Evolutionary conservation across 1,140 invertebrate genomes (phyloP), one percentile per base, ranked within the genome.

Genomic region (Trachelipus rathkii): DNA sequence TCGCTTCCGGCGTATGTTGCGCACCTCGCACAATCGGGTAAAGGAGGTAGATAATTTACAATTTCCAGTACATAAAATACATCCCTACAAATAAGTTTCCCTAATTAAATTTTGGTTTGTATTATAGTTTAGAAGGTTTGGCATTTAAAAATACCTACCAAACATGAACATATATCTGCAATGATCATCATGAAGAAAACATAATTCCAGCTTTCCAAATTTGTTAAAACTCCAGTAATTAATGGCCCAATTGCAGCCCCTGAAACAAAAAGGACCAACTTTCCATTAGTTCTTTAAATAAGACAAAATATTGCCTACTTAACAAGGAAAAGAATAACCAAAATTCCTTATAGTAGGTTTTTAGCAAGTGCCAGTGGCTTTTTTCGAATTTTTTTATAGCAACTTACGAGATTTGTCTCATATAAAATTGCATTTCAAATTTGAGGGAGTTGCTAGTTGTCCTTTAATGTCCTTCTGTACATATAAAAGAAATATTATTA

Each of bases 171-270:
- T 60, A 60, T 60, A 8, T 60, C 50, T 2, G 50, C 50, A 13
- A 60, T 19, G 19, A 81, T 81, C 21, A 81, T 72, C 79, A 81
- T 81, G 44, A 74, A 43, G 33, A 81, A 81, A 10, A 81, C 79
- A 70, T 81, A 71, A 44, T 69, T 24, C 79, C 79, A 81, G 66
- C 72, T 74, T 19, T 15, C 23, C 15, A 24, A 10, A 44, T 44
- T 69, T 24, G 79, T 76, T 44, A 81, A 43, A 11, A 75, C 70
- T 0, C 79, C 79, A 44, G 79, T 76, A 19, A 81, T 74, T 45
- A 78, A 70, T 3, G 79, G 79, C 9, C 79, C 79, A 11, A 81
- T 21, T 19, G 79, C 79, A 8, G 79, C 79, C 44, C 79, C 79
- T 81, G 73, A 7, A 43, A 75, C n/a, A n/a, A n/a, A n/a, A n/a